Evolutionary conservation across 2,888 invertebrate species (phyloP).

Genomic region (Drosophila peninsularis): DNA sequence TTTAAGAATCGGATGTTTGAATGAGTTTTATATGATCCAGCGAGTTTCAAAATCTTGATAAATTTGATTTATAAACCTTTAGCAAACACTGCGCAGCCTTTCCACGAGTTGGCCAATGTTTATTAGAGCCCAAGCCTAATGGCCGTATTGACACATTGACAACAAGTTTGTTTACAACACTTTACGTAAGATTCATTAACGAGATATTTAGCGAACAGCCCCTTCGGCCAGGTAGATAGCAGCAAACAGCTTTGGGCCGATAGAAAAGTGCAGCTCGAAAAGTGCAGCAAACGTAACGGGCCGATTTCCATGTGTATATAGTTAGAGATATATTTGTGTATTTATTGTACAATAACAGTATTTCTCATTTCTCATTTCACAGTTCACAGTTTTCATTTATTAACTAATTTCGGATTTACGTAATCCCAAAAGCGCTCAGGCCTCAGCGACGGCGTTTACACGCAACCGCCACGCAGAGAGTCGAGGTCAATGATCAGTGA

Average conservation of each 20-base stretch:
- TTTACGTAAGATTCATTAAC: slow-evolving; percentile 35
- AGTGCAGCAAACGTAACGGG: slow-evolving; percentile 63
- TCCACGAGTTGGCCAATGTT: neutral
- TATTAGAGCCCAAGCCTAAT: neutral
- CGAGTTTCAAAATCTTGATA: slow-evolving; percentile 8
- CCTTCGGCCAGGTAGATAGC: neutral
- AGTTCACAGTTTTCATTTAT: slow-evolving; percentile 80
- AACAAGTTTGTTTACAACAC: slow-evolving; percentile 15
- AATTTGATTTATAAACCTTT: slow-evolving; percentile 1
- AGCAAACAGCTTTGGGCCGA: slow-evolving; percentile 29
- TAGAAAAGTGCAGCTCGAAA: slow-evolving; percentile 58
- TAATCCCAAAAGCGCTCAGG: slow-evolving; percentile 62
- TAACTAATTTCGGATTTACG: slow-evolving; percentile 80
- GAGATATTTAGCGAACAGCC: slow-evolving; percentile 6
- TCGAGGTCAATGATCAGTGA: slow-evolving; percentile 81
- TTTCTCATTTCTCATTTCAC: slow-evolving; percentile 71
- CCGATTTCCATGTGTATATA: slow-evolving; percentile 47
- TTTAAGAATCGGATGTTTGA: neutral
- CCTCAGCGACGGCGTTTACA: slow-evolving; percentile 67
- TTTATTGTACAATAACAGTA: slow-evolving; percentile 38
- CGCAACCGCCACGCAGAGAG: slow-evolving; percentile 61
- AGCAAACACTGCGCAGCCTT: neutral
- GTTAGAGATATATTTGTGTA: neutral
- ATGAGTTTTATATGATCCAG: neutral
- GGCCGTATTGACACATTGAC: slow-evolving; percentile 8